Conservation (phyloP, 1,140 invertebrate species). For the Acyrthosiphon pisum region DNA sequence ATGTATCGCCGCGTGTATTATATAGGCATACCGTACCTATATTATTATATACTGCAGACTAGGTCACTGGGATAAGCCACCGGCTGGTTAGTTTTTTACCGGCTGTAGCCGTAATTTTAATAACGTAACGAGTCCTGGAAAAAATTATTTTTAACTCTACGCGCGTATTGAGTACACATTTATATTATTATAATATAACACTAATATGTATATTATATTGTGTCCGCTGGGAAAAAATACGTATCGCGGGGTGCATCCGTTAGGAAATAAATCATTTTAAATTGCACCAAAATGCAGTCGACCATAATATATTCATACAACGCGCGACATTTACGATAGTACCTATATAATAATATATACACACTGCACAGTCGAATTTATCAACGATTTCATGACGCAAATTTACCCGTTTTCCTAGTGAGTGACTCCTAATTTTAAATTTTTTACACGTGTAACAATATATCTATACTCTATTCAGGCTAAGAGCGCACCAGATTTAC, state of each 20-base stretch:
- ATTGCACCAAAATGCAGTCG: not conserved
- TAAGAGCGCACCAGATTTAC: too few relatives aligned
- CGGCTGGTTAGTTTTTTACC: not conserved
- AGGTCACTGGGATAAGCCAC: not conserved
- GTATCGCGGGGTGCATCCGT: not conserved
- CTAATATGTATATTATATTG: not conserved
- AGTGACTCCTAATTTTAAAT: too few relatives aligned
- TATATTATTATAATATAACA: not conserved
- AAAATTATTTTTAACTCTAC: not conserved
- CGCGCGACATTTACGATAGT: not conserved
- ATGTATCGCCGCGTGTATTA: too few relatives aligned
- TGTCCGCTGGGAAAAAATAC: not conserved
- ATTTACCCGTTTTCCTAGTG: not conserved
- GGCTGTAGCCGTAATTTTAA: not conserved
- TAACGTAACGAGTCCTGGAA: not conserved
- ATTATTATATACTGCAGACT: not conserved
- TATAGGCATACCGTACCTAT: not conserved
- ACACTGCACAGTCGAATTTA: not conserved
- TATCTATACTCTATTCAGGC: too few relatives aligned
- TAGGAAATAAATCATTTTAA: constrained; percentile 14
- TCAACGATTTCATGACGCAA: not conserved
- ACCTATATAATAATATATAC: not conserved
- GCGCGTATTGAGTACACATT: not conserved
- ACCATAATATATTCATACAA: not conserved
- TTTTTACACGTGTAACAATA: too few relatives aligned